These are phyloP conservation scores for Leptopilina boulardi DNA, from an alignment of 1,140 invertebrate species.

Conservation along the genomic window DNA sequence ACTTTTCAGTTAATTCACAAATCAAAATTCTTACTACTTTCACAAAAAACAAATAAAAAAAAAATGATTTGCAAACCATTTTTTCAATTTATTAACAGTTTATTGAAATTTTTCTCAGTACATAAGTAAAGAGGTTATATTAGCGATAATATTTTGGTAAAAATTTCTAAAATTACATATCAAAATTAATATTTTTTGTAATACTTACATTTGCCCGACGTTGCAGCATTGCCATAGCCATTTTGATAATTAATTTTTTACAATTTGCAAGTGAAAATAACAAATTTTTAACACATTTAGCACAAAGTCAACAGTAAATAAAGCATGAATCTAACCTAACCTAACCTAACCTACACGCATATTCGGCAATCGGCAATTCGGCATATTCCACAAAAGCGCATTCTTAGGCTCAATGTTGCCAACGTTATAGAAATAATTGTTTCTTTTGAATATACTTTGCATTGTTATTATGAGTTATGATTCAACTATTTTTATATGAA, in stretches of 20 bases:
- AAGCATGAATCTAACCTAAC: neutral
- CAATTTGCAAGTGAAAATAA: neutral
- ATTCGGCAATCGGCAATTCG: no score
- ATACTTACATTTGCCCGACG: conserved; percentile 79
- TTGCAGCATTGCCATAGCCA: conserved; percentile 80
- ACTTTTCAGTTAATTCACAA: no score
- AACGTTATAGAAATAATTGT: neutral
- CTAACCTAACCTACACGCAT: neutral
- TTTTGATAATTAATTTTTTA: conserved; percentile 62
- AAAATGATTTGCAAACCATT: no score
- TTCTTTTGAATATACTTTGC: no score
- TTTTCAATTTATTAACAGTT: no score
- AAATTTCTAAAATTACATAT: neutral
- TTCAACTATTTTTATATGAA: no score
- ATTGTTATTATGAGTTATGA: no score
- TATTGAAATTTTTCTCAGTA: no score
- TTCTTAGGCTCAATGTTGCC: neutral
- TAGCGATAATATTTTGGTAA: neutral
- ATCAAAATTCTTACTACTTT: no score
- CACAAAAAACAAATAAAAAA: no score
- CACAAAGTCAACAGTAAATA: no score
- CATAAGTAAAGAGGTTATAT: conserved; percentile 38
- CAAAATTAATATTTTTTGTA: conserved; percentile 31
- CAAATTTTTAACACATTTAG: neutral
- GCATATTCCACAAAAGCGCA: no score